phyloP scores from a whole-genome alignment of 2,797 vertebrate genomes.

The Gambusia yucatana region DNA sequence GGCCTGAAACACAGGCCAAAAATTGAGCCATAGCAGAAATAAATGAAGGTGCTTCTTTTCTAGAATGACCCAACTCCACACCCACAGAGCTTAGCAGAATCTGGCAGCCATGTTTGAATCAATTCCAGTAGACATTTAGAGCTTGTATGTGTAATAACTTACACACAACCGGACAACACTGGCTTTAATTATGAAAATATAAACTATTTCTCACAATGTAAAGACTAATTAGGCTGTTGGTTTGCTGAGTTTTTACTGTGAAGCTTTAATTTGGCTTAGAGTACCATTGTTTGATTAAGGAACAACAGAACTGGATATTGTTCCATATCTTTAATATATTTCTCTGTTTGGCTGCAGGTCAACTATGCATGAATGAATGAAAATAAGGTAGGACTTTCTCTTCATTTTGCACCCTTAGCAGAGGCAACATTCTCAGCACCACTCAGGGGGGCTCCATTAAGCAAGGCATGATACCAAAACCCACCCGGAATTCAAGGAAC shows the following conservation, averaged over 20 bases:
- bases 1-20: conserved; percentile 10
- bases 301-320: not conserved
- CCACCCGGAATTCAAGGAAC: conserved; percentile 80
- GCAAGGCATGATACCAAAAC: conserved; percentile 74
- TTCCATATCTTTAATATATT: not conserved
- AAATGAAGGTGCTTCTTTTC: conserved; percentile 18
- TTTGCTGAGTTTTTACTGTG: not conserved
- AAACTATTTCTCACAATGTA: not conserved
- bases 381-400: conserved; percentile 55
- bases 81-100: conserved; percentile 12
- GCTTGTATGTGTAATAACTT: conserved; percentile 5
- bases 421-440: conserved; percentile 73
- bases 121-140: conserved; percentile 24
- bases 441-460: conserved; percentile 72
- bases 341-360: conserved; percentile 12
- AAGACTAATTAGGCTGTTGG: not conserved
- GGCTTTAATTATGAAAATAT: conserved; percentile 5
- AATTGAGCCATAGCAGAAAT: conserved; percentile 12
- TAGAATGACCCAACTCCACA: conserved; percentile 11
- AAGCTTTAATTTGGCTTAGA: not conserved
- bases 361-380: conserved; percentile 29
- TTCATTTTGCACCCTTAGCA: conserved; percentile 52
- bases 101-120: conserved; percentile 19
- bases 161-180: conserved; percentile 1
- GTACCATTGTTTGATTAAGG: not conserved